Percentiles rank a stretch among this genome's conserved stretches.
Conservation (phyloP, 2,113 vertebrate genomes). For the Larimichthys crocea region DNA sequence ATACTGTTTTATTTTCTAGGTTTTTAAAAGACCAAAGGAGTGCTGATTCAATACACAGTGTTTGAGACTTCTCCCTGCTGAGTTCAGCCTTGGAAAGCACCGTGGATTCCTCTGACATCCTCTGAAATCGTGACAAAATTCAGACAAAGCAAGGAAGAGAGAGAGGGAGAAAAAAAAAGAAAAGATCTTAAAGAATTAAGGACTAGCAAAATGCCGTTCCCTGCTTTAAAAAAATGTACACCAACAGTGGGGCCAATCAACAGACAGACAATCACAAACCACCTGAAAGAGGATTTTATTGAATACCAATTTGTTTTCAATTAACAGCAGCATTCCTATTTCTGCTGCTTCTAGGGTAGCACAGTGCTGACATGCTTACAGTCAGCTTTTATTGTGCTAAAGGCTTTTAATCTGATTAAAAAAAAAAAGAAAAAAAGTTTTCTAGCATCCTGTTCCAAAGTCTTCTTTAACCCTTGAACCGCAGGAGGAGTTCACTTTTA, state of each 20-base stretch:
- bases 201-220: neutral
- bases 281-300: conserved; percentile 38
- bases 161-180: neutral
- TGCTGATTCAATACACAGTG: neutral
- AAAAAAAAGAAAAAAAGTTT: conserved; percentile 17
- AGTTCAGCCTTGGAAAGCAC: neutral
- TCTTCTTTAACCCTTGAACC: conserved; percentile 43
- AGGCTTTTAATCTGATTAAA: conserved; percentile 40
- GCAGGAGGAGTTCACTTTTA: conserved; percentile 33
- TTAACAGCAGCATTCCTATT: conserved; percentile 19
- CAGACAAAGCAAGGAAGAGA: neutral
- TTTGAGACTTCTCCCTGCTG: neutral
- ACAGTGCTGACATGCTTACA: conserved; percentile 3
- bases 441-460: conserved; percentile 6
- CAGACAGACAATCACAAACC: conserved; percentile 45
- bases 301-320: conserved; percentile 45
- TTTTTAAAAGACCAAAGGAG: neutral
- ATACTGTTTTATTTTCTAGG: too few species aligned
- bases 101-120: neutral
- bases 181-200: neutral
- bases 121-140: neutral
- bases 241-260: conserved; percentile 9
- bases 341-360: conserved; percentile 1
- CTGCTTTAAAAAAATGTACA: conserved; percentile 21
- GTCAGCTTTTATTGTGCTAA: conserved; percentile 23